Percentiles rank a stretch among this genome's conserved stretches.
Evolutionary conservation across 2,888 invertebrate genomes (phyloP).

Genomic region (Coelogynopora nodosa): DNA sequence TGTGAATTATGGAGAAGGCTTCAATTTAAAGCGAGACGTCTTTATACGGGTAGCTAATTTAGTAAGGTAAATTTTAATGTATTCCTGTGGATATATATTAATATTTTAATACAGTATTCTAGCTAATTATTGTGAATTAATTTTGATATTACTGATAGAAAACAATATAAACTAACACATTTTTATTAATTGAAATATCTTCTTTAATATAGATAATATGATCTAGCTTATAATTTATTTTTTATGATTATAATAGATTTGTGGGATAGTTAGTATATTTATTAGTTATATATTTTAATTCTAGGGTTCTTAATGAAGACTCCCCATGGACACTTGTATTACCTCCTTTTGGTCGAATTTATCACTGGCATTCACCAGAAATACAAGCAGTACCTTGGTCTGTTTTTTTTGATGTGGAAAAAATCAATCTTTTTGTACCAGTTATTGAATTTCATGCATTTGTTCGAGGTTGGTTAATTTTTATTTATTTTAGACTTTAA

Average conservation of each 20-base stretch:
- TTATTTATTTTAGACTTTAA: background rate
- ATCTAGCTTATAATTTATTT: conserved; percentile 38
- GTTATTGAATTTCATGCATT: conserved; percentile 82
- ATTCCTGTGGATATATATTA: background rate
- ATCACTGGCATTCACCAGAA: conserved; percentile 73
- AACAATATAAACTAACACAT: conserved; percentile 45
- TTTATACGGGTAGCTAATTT: conserved; percentile 86
- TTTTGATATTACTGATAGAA: too few species aligned
- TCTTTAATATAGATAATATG: too few species aligned
- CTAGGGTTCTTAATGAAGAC: conserved; percentile 48
- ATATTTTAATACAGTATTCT: background rate
- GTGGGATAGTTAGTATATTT: background rate
- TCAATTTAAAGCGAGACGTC: conserved; percentile 90
- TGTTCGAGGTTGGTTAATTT: conserved; percentile 66
- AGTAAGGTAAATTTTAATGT: conserved; percentile 68
- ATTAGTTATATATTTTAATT: background rate
- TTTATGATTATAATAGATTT: conserved; percentile 6
- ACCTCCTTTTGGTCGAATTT: conserved; percentile 84
- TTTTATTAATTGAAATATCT: too few species aligned
- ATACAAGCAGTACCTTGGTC: conserved; percentile 71
- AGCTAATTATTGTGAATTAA: too few species aligned
- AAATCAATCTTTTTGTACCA: conserved; percentile 74
- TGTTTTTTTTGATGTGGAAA: conserved; percentile 77
- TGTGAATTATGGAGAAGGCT: conserved; percentile 90
- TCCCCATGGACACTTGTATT: conserved; percentile 68